Conservation (phyloP, 2,888 invertebrate species). For the Caenorhabditis panamensis region DNA sequence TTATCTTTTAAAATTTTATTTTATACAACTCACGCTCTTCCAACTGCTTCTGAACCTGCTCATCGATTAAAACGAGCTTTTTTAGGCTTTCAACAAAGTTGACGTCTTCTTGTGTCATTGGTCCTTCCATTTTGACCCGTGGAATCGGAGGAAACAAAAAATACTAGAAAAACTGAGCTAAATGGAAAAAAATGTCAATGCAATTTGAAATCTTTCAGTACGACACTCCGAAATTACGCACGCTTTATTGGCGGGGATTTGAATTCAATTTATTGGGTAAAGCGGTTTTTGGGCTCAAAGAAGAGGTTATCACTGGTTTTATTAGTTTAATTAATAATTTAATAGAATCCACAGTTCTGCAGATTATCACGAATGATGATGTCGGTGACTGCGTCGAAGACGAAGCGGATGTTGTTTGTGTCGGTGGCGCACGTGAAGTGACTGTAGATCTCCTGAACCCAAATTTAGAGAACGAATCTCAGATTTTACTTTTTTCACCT, state of each 20-base stretch:
- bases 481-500: conserved; percentile 86
- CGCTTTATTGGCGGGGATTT: neutral
- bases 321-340: conserved; percentile 82
- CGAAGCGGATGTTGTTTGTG: conserved; percentile 99
- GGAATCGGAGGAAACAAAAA: too few relatives aligned
- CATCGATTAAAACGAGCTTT: conserved; percentile 16
- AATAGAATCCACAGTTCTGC: conserved; percentile 99
- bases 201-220: neutral
- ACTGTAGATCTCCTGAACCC: conserved; percentile 77
- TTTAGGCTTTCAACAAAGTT: conserved; percentile 26
- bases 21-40: neutral
- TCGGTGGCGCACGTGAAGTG: conserved; percentile 97
- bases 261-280: neutral
- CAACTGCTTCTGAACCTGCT: neutral
- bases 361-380: conserved; percentile 99
- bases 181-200: neutral
- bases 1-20: neutral
- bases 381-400: conserved; percentile 99
- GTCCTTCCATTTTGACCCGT: conserved; percentile 3
- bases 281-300: too few relatives aligned
- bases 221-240: conserved; percentile 8
- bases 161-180: too few relatives aligned
- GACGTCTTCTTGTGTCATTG: conserved; percentile 24
- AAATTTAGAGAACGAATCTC: neutral
- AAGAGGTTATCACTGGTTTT: neutral